phyloP scores from a whole-genome alignment of 2,113 vertebrate species.

The Vanacampus margaritifer region DNA sequence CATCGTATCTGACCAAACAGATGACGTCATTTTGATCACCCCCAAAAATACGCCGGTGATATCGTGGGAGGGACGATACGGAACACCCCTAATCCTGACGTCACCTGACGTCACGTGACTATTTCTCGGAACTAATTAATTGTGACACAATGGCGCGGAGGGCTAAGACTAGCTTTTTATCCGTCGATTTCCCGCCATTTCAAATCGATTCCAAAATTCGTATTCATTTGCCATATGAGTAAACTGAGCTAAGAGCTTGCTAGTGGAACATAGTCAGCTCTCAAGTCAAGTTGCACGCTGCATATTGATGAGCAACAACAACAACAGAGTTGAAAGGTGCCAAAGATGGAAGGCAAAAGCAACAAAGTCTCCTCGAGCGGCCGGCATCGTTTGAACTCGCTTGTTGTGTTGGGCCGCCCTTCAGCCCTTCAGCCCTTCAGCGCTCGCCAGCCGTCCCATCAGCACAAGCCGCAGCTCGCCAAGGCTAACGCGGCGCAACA shows the following conservation, averaged over 20 bases:
- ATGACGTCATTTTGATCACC: too few relatives aligned
- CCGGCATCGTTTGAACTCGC: slow-evolving; percentile 44
- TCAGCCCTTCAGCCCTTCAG: slow-evolving; percentile 55
- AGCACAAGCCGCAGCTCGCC: slow-evolving; percentile 55
- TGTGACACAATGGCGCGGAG: too few relatives aligned
- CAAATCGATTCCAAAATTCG: too few relatives aligned
- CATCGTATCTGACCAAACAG: too few relatives aligned
- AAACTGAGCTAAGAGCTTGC: neutral
- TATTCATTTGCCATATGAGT: neutral
- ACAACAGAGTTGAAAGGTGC: neutral
- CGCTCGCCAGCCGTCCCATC: slow-evolving; percentile 52
- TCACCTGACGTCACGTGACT: too few relatives aligned
- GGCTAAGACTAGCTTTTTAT: too few relatives aligned
- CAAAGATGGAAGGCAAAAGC: slow-evolving; percentile 17
- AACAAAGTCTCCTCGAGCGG: slow-evolving; percentile 30
- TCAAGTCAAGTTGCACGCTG: neutral
- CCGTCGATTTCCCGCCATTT: too few relatives aligned
- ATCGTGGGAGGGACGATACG: too few relatives aligned
- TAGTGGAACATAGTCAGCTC: neutral
- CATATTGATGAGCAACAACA: neutral
- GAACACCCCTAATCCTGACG: too few relatives aligned
- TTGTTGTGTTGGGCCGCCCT: slow-evolving; percentile 47
- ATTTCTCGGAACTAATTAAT: too few relatives aligned
- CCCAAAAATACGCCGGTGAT: too few relatives aligned
- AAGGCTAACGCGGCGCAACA: slow-evolving; percentile 62